Base-by-base conservation (phyloP, 1,140 invertebrate genomes). In the Bombus consobrinus region DNA sequence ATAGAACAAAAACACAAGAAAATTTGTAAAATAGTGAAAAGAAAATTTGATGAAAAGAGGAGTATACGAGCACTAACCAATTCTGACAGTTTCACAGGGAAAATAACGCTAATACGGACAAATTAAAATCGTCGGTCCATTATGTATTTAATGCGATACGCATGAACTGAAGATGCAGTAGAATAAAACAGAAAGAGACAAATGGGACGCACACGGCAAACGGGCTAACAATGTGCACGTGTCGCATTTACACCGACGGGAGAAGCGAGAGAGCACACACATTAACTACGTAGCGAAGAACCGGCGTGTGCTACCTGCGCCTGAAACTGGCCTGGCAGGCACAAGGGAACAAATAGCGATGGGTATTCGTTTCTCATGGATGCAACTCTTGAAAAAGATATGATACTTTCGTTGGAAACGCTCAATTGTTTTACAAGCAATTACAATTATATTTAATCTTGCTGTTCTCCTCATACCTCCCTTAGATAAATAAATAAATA, bases 251-350 rank as follows among this genome's bases (percentile, higher is more conserved):
- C n/a, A 47, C 37, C 34, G 41, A 37, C 34, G 15, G 72, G 28
- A 74, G 47, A 71, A 15, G 85, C 59, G 77, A 39, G 72, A 10
- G 37, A 74, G 80, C 72, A 87, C 80, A 91, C 78, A 75, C 75
- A 68, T 41, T 81, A 66, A 81, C 57, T 71, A 47, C 62, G 64
- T 68, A 73, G 64, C 43, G 68, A 87, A 69, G 75, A 86, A 89
- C 79, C 80, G 68, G 77, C 64, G 83, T 89, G 68, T 89, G 81
- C 81, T 93, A 93, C 91, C 92, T 94, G 91, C 88, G 90, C 88
- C 89, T 91, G 87, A 92, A 91, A 92, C 89, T 91, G 92, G 91
- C 91, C 88, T 89, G 81, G 81, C 87, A 41, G 77, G 83, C 90
- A 91, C 87, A 91, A 93, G 91, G 91, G 88, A 93, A 90, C 89